A percentile compares a stretch with the other conserved stretches of the same genome.
These are phyloP conservation scores for Acrobasis suavella DNA, from an alignment of 2,888 invertebrate species.

Conservation along the genomic window DNA sequence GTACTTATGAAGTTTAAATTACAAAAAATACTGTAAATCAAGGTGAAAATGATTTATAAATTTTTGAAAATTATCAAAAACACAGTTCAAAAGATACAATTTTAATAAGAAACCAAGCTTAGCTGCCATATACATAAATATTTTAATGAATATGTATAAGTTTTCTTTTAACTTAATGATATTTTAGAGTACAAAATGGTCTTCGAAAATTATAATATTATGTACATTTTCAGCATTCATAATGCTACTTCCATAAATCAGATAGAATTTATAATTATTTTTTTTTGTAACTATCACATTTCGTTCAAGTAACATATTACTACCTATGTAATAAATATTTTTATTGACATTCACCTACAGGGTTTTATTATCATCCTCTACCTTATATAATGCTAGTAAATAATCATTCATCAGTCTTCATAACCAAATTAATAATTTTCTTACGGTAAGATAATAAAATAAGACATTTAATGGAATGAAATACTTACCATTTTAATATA, in stretches of 20 bases:
- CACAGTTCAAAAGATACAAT: conserved; percentile 1
- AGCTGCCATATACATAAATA: background rate
- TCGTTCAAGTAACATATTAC: conserved; percentile 3
- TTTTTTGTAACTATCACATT: conserved; percentile 20
- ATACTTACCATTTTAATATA: too few species aligned
- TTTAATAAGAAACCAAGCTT: conserved; percentile 15
- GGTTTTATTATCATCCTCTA: background rate
- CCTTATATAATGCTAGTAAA: background rate
- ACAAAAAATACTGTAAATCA: too few species aligned
- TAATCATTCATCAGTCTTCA: conserved; percentile 10
- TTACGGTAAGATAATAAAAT: too few species aligned
- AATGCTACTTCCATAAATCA: conserved; percentile 18
- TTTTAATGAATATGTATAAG: background rate
- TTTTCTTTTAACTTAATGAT: background rate
- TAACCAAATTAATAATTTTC: conserved; percentile 1
- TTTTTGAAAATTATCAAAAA: background rate
- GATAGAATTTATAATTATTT: conserved; percentile 2
- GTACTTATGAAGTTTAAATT: too few species aligned
- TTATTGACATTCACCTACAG: background rate
- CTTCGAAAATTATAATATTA: background rate
- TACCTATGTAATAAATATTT: conserved; percentile 9
- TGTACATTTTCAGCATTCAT: conserved; percentile 15
- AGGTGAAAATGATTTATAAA: background rate
- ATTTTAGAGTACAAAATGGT: background rate
- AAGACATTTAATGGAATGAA: too few species aligned